Evolutionary conservation across 2,888 invertebrate genomes (phyloP), one percentile per base, ranked within the genome.

Genomic region (Dolomedes plantarius): DNA sequence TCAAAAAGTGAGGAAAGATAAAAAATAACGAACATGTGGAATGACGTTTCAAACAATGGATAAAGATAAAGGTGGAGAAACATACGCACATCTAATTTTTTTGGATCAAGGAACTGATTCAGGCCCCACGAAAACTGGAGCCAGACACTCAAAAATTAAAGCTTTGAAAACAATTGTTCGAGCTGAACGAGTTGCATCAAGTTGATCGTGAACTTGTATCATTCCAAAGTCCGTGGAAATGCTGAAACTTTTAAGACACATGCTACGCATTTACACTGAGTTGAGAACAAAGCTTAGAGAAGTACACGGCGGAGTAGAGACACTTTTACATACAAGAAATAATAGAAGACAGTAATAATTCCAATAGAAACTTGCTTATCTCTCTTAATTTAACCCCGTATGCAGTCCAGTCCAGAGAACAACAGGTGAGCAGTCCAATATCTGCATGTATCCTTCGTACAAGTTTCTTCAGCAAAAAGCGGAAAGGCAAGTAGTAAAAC

Each of bases 41-140:
- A 56, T 56, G 56, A 56, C 56, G 23, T 56, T 56, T 16, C 56
- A 56, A 23, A 56, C 11, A 56, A 56, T 23, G 23, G 23, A 72
- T 31, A n/a, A 56, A 13, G 41, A 62, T 23, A 41, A 31, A 75
- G n/a, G 46, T 32, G 28, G 29, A 64, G 41, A 72, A 77, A 76
- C 50, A 71, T 67, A 83, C 72, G 71, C 56, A 77, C 32, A 65
- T 19, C 65, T 65, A 65, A 31, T 65, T 65, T n/a, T n/a, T 65
- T 65, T 23, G 56, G 56, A 77, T 77, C 65, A 83, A 77, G 83
- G 83, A 83, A 83, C 56, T 83, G 77, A 83, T 75, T 77, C 1
- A 23, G 56, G 23, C 23, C 23, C 56, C 56, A 11, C 7, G 3
- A 56, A 19, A 56, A 23, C 23, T 7, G 56, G 56, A 23, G 23